Percentiles rank a stretch among this genome's conserved stretches.
phyloP scores from a whole-genome alignment of 1,140 invertebrate genomes.

The Drosophila ogumai region DNA sequence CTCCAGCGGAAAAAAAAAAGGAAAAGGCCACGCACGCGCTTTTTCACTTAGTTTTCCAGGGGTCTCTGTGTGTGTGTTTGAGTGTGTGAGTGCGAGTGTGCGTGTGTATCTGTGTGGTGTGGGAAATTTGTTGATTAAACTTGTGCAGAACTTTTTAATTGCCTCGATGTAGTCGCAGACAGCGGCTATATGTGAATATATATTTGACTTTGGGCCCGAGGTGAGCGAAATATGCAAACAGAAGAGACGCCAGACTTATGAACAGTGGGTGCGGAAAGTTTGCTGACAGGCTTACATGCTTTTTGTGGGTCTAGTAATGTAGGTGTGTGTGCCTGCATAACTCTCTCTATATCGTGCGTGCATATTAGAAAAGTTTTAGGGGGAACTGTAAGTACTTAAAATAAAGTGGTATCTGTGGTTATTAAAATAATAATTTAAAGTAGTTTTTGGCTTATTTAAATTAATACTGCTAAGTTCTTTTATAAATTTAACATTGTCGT shows the following conservation, averaged over 20 bases:
- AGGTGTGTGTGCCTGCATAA: neutral
- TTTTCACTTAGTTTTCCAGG: constrained; percentile 31
- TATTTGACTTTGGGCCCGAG: constrained; percentile 29
- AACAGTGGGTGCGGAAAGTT: constrained; percentile 36
- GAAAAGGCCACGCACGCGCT: constrained; percentile 63
- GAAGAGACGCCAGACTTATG: neutral
- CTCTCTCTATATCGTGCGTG: neutral
- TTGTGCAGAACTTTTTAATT: constrained; percentile 79
- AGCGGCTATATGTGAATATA: constrained; percentile 3
- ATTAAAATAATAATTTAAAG: neutral
- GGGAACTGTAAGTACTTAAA: neutral
- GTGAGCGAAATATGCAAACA: constrained; percentile 44
- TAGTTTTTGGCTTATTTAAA: neutral
- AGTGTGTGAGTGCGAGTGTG: constrained; percentile 1
- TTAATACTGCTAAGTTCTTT: neutral
- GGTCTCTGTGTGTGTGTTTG: neutral
- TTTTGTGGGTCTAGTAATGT: constrained; percentile 27
- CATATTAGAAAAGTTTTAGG: constrained; percentile 25
- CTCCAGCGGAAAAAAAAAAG: constrained; percentile 16
- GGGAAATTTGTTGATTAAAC: constrained; percentile 81
- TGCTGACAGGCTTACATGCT: constrained; percentile 21
- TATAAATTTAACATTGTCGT: too few species aligned
- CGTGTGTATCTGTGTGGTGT: constrained; percentile 25
- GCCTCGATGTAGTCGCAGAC: constrained; percentile 56
- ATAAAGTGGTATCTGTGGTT: neutral